Conservation (phyloP, 92 coral and sea anemone species). For the Anthopleura xanthogrammica region DNA sequence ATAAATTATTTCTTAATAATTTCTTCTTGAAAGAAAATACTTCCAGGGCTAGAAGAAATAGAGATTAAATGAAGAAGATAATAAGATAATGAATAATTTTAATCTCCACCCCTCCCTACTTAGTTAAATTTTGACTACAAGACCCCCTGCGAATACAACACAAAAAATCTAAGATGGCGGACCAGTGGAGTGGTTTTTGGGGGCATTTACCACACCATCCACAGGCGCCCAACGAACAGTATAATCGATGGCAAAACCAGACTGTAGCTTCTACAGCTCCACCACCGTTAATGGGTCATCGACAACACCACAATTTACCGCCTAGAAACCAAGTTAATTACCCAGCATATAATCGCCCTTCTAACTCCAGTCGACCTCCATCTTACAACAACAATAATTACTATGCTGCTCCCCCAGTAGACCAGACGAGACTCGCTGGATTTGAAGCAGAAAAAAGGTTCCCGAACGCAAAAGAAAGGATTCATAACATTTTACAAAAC, state of each 20-base stretch:
- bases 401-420: constrained; percentile 17
- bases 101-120: neutral
- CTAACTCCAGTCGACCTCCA: constrained; percentile 19
- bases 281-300: constrained; percentile 22
- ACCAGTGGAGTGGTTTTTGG: constrained; percentile 30
- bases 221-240: constrained; percentile 13
- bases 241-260: constrained; percentile 21
- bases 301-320: constrained; percentile 21
- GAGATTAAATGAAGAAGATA: neutral
- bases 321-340: constrained; percentile 12
- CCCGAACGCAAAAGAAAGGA: constrained; percentile 71
- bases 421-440: constrained; percentile 48
- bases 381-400: neutral
- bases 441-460: constrained; percentile 68
- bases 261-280: constrained; percentile 31
- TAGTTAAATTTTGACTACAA: neutral
- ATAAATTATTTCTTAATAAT: too few species aligned
- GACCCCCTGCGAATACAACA: neutral
- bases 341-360: constrained; percentile 11
- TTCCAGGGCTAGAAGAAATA: neutral
- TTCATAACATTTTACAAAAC: constrained; percentile 76
- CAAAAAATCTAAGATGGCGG: constrained; percentile 34
- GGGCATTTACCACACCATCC: constrained; percentile 32
- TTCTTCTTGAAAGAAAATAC: neutral
- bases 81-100: neutral